These are phyloP conservation scores for Sinhomidia bicolor DNA, from an alignment of 2,888 invertebrate genomes.

Conservation along the genomic window DNA sequence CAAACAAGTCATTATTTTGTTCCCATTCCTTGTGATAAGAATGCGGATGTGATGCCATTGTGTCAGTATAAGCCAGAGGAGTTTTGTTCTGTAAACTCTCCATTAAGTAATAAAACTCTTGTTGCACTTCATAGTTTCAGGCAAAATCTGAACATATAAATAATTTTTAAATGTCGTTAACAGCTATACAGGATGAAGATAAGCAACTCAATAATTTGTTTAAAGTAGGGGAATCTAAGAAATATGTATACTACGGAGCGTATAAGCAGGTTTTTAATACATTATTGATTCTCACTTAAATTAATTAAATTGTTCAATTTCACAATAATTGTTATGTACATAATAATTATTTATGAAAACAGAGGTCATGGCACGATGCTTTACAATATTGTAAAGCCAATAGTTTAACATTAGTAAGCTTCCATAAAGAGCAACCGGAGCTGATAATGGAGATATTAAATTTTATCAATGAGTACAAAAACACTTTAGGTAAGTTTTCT, in stretches of 20 bases:
- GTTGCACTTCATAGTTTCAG: too few relatives aligned
- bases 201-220: not conserved
- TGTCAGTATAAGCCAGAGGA: not conserved
- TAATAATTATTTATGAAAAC: too few relatives aligned
- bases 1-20: not conserved
- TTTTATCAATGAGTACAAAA: not conserved
- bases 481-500: not conserved
- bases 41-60: slow-evolving; percentile 6
- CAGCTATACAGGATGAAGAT: not conserved
- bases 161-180: not conserved
- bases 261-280: not conserved
- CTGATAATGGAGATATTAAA: not conserved
- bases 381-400: not conserved
- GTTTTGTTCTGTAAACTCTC: not conserved
- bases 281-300: too few relatives aligned
- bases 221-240: not conserved
- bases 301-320: too few relatives aligned
- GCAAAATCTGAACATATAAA: too few relatives aligned
- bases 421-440: not conserved
- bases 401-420: not conserved
- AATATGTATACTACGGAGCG: not conserved
- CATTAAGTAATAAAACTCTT: slow-evolving; percentile 6
- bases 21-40: not conserved
- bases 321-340: too few relatives aligned
- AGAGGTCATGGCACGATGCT: slow-evolving; percentile 1